Evolutionary conservation across 2,113 vertebrate species (phyloP), one percentile per base, ranked within the genome.

Genomic region (Vombatus ursinus): DNA sequence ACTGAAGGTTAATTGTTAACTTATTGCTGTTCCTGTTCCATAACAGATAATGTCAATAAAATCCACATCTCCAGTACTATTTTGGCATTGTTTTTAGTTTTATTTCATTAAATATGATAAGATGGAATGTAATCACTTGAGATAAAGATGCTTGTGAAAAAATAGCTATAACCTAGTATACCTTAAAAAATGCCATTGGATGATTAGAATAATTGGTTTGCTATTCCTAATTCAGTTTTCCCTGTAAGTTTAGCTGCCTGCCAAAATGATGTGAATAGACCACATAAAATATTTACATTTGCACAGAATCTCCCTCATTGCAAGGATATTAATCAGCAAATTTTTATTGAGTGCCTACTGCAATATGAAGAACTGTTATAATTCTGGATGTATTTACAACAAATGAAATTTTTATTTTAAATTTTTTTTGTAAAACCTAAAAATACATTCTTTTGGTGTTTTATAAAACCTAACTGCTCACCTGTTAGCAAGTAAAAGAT

Each of bases 251-350:
- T 52, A 95, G 89, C 54, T 96, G 31, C 37, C 96, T 92, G n/a
- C 95, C 95, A 50, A 94, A 97, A 90, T 95, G 48, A 96, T 95
- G 91, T 93, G 53, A 95, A 52, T 98, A 93, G 94, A 95, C 8
- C 96, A 89, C 28, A 93, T 95, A 98, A 51, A 28, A 97, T 94
- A 93, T 96, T 94, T 95, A 50, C 50, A 95, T 97, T 97, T 97
- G 25, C 94, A 3, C 52, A 92, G 90, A 95, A 93, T 97, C 95
- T 77, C 5, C 96, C 94, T 94, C 95, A 24, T 61, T 93, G 50
- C 52, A 44, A 16, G 91, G 94, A 47, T 96, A 31, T 92, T 97
- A 68, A 68, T 14, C 28, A 31, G 28, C 31, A 68, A 68, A 14
- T 68, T 37, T 14, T 68, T 68, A 68, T 68, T 37, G 28, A 31